phyloP scores from a whole-genome alignment of 2,797 vertebrate species.

The Sardinella longiceps region DNA sequence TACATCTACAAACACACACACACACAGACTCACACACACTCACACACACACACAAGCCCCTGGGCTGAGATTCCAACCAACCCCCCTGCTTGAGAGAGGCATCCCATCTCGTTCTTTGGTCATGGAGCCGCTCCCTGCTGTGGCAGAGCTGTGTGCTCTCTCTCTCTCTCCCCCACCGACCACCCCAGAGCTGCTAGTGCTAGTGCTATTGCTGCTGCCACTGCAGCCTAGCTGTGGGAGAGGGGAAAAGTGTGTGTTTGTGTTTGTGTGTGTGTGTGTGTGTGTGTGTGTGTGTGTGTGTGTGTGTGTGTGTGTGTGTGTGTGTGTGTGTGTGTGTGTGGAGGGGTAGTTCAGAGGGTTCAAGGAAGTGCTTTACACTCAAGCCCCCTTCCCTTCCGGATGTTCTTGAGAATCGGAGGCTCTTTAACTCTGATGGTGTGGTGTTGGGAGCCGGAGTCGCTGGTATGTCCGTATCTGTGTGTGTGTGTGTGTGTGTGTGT shows the following conservation, averaged over 20 bases:
- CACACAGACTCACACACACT: neutral
- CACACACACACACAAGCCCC: neutral
- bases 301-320: neutral
- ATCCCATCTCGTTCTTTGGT: neutral
- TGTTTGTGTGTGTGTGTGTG: too few species aligned
- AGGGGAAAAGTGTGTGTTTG: neutral
- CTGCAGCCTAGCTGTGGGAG: neutral
- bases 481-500: constrained; percentile 6
- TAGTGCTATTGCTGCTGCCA: too few species aligned
- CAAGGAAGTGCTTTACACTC: neutral
- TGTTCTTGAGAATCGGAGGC: neutral
- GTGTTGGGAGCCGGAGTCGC: neutral
- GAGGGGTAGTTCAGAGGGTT: neutral
- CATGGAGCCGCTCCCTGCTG: neutral
- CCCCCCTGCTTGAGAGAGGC: neutral
- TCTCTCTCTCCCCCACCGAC: neutral
- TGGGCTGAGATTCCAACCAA: neutral
- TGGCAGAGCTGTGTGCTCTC: neutral
- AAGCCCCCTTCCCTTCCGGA: constrained; percentile 7
- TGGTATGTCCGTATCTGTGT: neutral
- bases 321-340: neutral
- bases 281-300: neutral
- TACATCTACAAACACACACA: neutral
- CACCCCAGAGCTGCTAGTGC: neutral
- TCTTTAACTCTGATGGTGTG: neutral